phyloP scores from a whole-genome alignment of 2,797 vertebrate species.

The Liparis tanakae region DNA sequence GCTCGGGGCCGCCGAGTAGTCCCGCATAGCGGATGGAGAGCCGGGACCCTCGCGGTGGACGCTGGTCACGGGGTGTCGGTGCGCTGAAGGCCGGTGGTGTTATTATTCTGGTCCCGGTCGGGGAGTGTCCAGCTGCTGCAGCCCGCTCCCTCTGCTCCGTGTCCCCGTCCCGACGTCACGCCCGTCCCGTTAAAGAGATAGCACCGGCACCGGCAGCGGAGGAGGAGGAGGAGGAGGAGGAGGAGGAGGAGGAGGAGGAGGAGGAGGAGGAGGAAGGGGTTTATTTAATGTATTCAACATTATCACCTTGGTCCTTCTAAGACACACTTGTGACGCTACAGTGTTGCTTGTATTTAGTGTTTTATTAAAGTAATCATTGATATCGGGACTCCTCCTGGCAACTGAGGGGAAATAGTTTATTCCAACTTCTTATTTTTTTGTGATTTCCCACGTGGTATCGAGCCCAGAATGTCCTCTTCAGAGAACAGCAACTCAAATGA shows the following conservation, averaged over 20 bases:
- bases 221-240: too few species aligned
- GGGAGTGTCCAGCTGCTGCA: slow-evolving; percentile 60
- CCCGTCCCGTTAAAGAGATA: slow-evolving; percentile 75
- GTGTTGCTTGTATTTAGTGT: background rate
- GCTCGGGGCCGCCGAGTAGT: slow-evolving; percentile 64
- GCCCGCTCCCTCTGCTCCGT: slow-evolving; percentile 44
- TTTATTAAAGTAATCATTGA: background rate
- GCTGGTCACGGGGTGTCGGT: background rate
- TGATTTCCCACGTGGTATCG: too few species aligned
- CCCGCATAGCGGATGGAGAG: slow-evolving; percentile 61
- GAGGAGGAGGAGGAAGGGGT: too few species aligned
- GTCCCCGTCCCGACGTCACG: slow-evolving; percentile 55
- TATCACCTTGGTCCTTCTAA: background rate
- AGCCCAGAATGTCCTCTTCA: too few species aligned
- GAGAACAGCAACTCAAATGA: too few species aligned
- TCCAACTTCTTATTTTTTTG: too few species aligned
- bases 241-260: background rate
- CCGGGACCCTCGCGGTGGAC: background rate
- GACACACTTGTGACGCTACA: background rate
- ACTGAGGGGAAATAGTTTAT: too few species aligned
- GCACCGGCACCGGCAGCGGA: slow-evolving; percentile 17
- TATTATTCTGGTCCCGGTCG: slow-evolving; percentile 41
- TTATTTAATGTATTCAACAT: background rate
- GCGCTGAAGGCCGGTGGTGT: background rate
- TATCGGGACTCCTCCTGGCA: background rate